phyloP scores from a whole-genome alignment of 1,140 invertebrate genomes.

The Bombus terrestris region DNA sequence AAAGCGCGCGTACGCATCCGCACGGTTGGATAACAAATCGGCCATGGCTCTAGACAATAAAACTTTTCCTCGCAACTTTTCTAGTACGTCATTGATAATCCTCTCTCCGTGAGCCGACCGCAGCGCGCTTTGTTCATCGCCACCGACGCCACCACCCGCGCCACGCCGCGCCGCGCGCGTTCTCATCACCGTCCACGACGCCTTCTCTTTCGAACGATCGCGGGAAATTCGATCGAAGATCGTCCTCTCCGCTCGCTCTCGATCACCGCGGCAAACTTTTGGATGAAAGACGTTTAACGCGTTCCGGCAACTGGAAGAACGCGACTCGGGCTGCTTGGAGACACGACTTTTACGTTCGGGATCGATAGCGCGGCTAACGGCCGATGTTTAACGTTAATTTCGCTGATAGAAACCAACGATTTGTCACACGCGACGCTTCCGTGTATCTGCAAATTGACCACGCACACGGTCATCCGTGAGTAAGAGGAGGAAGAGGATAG shows the following conservation, averaged over 20 bases:
- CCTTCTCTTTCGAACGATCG: not conserved
- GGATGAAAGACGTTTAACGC: not conserved
- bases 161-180: not conserved
- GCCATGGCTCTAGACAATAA: constrained; percentile 80
- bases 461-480: not conserved
- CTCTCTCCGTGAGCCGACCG: constrained; percentile 41
- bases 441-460: constrained; percentile 10
- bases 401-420: constrained; percentile 28
- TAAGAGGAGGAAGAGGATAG: not conserved
- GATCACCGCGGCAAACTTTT: not conserved
- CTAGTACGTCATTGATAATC: constrained; percentile 70
- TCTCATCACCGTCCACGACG: not conserved
- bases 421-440: constrained; percentile 40
- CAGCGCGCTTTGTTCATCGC: constrained; percentile 32
- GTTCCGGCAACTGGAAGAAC: not conserved
- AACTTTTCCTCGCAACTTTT: constrained; percentile 72
- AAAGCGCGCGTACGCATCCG: constrained; percentile 79
- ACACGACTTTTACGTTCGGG: not conserved
- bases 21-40: constrained; percentile 81
- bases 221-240: constrained; percentile 16
- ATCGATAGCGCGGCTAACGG: constrained; percentile 17
- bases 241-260: not conserved
- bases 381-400: constrained; percentile 26
- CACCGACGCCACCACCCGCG: not conserved
- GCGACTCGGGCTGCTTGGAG: not conserved